Conservation (phyloP, 2,888 invertebrate species). For the Nemotelus nigrinus region DNA sequence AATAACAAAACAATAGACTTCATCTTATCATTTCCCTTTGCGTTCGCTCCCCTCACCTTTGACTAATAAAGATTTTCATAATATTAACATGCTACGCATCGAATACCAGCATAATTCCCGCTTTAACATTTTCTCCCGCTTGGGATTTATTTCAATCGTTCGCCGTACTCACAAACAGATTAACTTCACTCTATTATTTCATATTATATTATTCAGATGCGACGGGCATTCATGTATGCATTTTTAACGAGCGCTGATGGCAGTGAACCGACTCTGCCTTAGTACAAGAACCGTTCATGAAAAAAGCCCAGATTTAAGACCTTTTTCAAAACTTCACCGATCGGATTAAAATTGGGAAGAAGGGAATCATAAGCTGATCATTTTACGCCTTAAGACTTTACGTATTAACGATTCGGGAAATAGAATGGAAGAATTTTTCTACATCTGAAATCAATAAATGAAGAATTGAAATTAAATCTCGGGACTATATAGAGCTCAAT, state of each 20-base stretch:
- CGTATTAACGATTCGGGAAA: not conserved
- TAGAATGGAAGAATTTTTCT: not conserved
- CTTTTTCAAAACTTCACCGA: not conserved
- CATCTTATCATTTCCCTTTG: not conserved
- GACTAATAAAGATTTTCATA: not conserved
- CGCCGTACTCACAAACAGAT: not conserved
- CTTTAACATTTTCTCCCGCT: not conserved
- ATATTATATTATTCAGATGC: not conserved
- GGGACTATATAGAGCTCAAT: too few species aligned
- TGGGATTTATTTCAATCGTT: not conserved
- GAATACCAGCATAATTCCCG: not conserved
- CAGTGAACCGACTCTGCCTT: not conserved
- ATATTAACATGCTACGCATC: not conserved
- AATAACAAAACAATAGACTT: too few species aligned
- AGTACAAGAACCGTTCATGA: not conserved
- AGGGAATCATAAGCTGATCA: not conserved
- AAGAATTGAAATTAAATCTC: not conserved
- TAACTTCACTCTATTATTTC: constrained; percentile 8
- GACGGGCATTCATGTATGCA: too few species aligned
- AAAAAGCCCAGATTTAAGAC: not conserved
- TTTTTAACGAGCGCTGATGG: not conserved
- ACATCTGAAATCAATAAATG: not conserved
- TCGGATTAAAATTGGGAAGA: not conserved
- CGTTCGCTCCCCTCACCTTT: not conserved
- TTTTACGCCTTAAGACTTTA: not conserved